phyloP scores from a whole-genome alignment of 1,140 invertebrate genomes.

The Charaxes varanes region DNA sequence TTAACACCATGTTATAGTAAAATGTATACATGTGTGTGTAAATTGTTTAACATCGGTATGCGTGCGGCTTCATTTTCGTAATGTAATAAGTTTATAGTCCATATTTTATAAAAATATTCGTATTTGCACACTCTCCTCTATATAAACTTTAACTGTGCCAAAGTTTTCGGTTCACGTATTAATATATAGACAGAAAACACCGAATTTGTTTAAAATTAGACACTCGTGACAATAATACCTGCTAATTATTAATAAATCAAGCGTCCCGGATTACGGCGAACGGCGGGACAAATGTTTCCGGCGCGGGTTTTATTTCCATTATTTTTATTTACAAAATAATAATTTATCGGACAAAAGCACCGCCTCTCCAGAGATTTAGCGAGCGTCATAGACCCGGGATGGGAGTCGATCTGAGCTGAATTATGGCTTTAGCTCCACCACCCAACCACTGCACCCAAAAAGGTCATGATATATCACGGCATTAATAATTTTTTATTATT shows the following conservation, averaged over 20 bases:
- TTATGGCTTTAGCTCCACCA: conserved; percentile 49
- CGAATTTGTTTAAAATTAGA: no score
- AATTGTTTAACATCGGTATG: no score
- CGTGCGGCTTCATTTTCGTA: no score
- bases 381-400: conserved; percentile 52
- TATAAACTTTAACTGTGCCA: no score
- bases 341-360: conserved; percentile 52
- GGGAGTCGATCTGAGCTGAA: conserved; percentile 50
- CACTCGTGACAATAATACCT: conserved; percentile 14
- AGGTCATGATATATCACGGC: conserved; percentile 37
- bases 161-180: no score
- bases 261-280: conserved; percentile 49
- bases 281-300: conserved; percentile 58
- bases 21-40: no score
- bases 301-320: conserved; percentile 56
- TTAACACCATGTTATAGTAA: no score
- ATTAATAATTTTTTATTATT: conserved; percentile 35
- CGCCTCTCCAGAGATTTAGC: conserved; percentile 65
- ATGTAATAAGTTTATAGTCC: no score
- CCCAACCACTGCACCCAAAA: conserved; percentile 33
- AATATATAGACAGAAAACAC: no score
- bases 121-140: no score
- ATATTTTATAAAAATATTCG: no score
- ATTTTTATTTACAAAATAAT: conserved; percentile 64
- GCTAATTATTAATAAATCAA: conserved; percentile 67